Evolutionary conservation across 64 coral and sea anemone species (phyloP), one percentile per base, ranked within the genome.

Genomic region (Montipora cactus): DNA sequence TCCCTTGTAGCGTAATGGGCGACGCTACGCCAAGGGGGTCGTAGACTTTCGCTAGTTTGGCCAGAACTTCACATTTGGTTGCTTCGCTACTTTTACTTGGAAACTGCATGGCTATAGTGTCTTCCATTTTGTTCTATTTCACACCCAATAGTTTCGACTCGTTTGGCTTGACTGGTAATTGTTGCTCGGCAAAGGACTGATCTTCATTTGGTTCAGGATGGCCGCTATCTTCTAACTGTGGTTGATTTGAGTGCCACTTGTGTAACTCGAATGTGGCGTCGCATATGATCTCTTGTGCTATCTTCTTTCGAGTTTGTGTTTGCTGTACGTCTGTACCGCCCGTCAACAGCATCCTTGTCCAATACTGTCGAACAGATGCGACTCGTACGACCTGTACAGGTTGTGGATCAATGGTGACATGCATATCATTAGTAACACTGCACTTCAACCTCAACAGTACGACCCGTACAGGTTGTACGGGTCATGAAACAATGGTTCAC

Each of bases 231-330:
- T 12, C 57, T 7, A 59, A 0, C 20, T 79, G 45, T 18, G 45
- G 10, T 50, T 7, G 47, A 19, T 18, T 5, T 5, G 76, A 79
- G 44, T 76, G 74, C 25, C 74, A 76, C 0, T 92, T 92, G 14
- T 92, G 90, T 0, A 92, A 57, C 50, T 92, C 50, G 8, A 92
- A 86, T 14, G 81, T 92, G 47, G 90, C 59, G 77, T 92, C 69
- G 13, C 80, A 67, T 72, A 86, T 92, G 18, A 92, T 79, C 61
- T 87, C 55, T 78, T 78, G 83, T 12, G 73, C 72, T 10, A 44
- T n/a, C 77, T 92, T 19, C 57, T 92, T 92, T 53, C 11, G 59
- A 67, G 49, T 13, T 55, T 84, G 20, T 4, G 90, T 44, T 86
- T 87, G 81, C 76, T 75, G 70, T 9, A 77, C 74, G 3, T 84